Evolutionary conservation across 2,888 invertebrate species (phyloP).

Genomic region (Platycheirus albimanus): DNA sequence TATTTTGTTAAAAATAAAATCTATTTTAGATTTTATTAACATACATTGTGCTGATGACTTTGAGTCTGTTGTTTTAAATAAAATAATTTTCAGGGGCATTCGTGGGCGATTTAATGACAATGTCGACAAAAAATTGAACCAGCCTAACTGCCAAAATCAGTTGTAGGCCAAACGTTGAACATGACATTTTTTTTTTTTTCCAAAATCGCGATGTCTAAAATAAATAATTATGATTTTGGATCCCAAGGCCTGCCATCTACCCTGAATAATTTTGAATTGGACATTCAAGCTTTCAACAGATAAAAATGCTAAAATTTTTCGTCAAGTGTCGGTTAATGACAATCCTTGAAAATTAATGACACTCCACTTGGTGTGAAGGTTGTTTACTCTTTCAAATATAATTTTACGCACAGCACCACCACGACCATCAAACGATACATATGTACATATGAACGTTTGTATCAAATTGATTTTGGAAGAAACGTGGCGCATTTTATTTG

Average conservation of each 20-base stretch:
- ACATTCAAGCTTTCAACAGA: conserved; percentile 13
- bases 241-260: conserved; percentile 47
- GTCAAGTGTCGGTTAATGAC: conserved; percentile 32
- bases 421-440: neutral
- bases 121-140: conserved; percentile 30
- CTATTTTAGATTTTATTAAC: conserved; percentile 39
- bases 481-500: conserved; percentile 3
- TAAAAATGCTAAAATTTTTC: conserved; percentile 20
- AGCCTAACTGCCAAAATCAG: neutral
- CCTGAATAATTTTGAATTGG: conserved; percentile 27
- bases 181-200: conserved; percentile 10
- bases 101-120: conserved; percentile 36
- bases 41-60: neutral
- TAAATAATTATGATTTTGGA: conserved; percentile 15
- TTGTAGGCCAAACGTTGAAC: conserved; percentile 45
- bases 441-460: neutral
- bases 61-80: neutral
- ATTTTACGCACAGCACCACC: conserved; percentile 6
- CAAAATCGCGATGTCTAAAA: conserved; percentile 28
- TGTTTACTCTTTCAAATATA: conserved; percentile 8
- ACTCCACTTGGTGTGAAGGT: conserved; percentile 43
- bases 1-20: conserved; percentile 29
- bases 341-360: conserved; percentile 46
- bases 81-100: neutral
- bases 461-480: conserved; percentile 14